Conservation (phyloP, 2,888 invertebrate species). For the Parasteatoda lunata region DNA sequence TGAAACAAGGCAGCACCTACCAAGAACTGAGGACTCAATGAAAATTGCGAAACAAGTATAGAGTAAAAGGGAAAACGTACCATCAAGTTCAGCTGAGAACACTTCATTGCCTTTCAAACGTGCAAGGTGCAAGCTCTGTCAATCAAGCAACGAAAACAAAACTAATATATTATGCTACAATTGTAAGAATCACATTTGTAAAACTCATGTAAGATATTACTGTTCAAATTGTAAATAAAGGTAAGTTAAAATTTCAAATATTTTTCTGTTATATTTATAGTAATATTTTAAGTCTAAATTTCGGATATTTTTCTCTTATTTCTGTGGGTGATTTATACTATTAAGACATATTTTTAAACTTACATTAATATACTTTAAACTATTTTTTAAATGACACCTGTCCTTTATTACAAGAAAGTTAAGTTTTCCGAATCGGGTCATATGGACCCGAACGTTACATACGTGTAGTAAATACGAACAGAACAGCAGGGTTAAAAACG, state of each 20-base stretch:
- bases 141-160: background rate
- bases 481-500: conserved; percentile 5
- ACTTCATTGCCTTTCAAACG: conserved; percentile 10
- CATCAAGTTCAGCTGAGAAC: background rate
- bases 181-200: background rate
- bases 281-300: background rate
- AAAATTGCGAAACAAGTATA: background rate
- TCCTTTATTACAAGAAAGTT: conserved; percentile 4
- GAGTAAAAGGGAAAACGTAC: no score
- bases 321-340: background rate
- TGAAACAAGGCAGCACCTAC: conserved; percentile 5
- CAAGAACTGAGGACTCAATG: conserved; percentile 4
- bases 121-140: conserved; percentile 9
- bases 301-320: background rate
- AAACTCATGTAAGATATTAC: background rate
- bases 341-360: conserved; percentile 10
- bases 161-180: conserved; percentile 10
- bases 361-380: conserved; percentile 17
- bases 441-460: conserved; percentile 10
- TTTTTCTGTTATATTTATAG: conserved; percentile 6
- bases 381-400: conserved; percentile 19
- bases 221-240: conserved; percentile 3
- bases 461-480: conserved; percentile 26
- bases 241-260: background rate
- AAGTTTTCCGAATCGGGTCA: conserved; percentile 11